Evolutionary conservation across 1,140 invertebrate species (phyloP), one percentile per base, ranked within the genome.

Genomic region (Drosophila ambigua): DNA sequence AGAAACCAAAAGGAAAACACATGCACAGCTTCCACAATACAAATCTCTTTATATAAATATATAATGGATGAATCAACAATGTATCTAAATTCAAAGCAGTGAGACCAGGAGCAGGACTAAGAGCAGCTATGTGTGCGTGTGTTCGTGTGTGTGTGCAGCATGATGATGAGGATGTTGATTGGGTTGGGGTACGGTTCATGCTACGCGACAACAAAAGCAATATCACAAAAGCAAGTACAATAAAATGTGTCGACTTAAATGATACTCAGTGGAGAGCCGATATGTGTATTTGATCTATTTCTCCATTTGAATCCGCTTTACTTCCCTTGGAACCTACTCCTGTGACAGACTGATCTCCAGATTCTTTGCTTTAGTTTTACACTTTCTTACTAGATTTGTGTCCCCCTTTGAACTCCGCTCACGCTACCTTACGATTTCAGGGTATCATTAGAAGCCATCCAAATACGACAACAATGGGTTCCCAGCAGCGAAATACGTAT

Each of bases 21-120:
- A 81, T 73, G 73, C 55, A 62, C 50, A 77, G 58, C 43, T 61
- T 41, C 20, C 35, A 79, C n/a, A 54, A 55, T 35, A 57, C 35
- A 53, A 58, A 65, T 43, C 50, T 59, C 48, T 46, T 65, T 43
- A 59, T 28, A 55, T 76, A 74, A 72, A 72, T 78, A 78, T 72
- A 72, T 52, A 65, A 65, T 50, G 63, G 64, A 35, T 68, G 49
- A 69, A 69, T 68, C 58, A 51, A 78, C 64, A 83, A 78, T 75
- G 58, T 52, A 67, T 46, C 8, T 28, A 46, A 68, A 65, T 48
- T 26, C 28, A 49, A 45, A 54, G 50, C 62, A 55, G 59, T 59
- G 57, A 31, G 50, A 49, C 76, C 48, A 46, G 51, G 48, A 57
- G 61, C 53, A 46, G 57, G 16, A 8, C 8, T 31, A 8, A 2